These are phyloP conservation scores for Peromyscus eremicus DNA, from an alignment of 2,797 vertebrate species.

Conservation along the genomic window DNA sequence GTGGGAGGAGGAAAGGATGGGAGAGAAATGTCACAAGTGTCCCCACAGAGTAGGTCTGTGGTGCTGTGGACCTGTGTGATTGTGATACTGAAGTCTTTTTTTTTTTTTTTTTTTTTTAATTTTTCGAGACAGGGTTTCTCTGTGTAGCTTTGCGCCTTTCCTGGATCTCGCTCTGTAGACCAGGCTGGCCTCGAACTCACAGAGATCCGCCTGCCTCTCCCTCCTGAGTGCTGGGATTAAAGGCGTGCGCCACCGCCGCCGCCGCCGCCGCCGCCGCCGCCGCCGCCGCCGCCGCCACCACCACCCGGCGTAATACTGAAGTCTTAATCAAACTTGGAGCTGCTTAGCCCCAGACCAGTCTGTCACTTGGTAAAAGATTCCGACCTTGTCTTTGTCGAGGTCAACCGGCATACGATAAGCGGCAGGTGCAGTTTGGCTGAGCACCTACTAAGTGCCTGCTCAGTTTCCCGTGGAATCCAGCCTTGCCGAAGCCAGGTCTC, in stretches of 20 bases:
- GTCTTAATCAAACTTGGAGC: background rate
- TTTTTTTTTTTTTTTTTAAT: too few relatives aligned
- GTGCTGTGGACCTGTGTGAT: background rate
- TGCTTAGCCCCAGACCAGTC: background rate
- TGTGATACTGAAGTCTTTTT: background rate
- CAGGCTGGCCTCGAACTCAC: too few relatives aligned
- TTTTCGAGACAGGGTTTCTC: too few relatives aligned
- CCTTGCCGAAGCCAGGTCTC: background rate
- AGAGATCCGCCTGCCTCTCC: too few relatives aligned
- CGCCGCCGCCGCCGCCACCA: too few relatives aligned
- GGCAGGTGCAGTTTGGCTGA: background rate
- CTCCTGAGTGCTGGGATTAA: too few relatives aligned
- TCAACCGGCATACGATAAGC: background rate
- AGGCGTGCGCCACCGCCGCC: too few relatives aligned
- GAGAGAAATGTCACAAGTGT: background rate
- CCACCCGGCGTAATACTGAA: too few relatives aligned
- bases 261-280: too few relatives aligned
- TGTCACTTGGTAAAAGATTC: background rate
- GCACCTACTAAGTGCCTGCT: background rate
- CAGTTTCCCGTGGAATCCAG: background rate
- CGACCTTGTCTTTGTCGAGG: background rate
- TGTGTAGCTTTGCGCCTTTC: too few relatives aligned
- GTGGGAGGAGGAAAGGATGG: background rate
- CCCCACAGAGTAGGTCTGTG: background rate
- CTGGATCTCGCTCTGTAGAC: too few relatives aligned